Base-by-base conservation (phyloP, 2,797 vertebrate genomes). In the Anguilla megastoma region DNA sequence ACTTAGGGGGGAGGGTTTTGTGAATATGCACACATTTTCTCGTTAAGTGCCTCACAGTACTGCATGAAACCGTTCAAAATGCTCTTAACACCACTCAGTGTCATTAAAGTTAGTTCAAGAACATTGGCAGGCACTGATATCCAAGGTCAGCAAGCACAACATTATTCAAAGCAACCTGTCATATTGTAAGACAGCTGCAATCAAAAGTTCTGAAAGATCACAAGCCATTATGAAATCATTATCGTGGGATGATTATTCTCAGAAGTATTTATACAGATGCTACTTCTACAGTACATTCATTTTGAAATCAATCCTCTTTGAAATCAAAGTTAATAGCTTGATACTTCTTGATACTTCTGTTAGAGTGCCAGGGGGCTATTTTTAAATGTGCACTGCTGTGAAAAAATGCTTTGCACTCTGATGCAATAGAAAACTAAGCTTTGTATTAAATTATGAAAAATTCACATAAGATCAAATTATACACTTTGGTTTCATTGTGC, bases 341-440 rank as follows among this genome's bases (percentile, higher is more conserved):
- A 45, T 45, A 10, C 36, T 41, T 76, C 14, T 76, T 76, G 71
- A 76, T 33, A 4, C 71, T 36, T 10, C 33, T 36, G 71, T 76
- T 76, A 36, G 71, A 76, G 33, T 41, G 16, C 71, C 71, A 41
- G 33, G 33, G 71, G 66, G n/a, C 8, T 71, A 71, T 71, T 71
- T 66, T 66, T n/a, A 66, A n/a, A 66, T 71, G 66, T 71, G n/a
- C 66, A 12, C 66, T 71, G 66, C 66, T 71, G 66, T 71, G 66
- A n/a, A 30, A 71, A 33, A 30, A 10, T 27, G 66, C 9, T 71
- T 71, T 71, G 27, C n/a, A 71, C 60, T 6, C 60, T 66, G 24
- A 66, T 66, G 4, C 21, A 24, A 24, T 24, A n/a, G 21, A n/a
- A 66, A 66, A 66, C 60, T 66, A 66, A 66, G 5, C 60, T 66